phyloP scores from a whole-genome alignment of 2,113 vertebrate species.

The Cebidichthys violaceus region DNA sequence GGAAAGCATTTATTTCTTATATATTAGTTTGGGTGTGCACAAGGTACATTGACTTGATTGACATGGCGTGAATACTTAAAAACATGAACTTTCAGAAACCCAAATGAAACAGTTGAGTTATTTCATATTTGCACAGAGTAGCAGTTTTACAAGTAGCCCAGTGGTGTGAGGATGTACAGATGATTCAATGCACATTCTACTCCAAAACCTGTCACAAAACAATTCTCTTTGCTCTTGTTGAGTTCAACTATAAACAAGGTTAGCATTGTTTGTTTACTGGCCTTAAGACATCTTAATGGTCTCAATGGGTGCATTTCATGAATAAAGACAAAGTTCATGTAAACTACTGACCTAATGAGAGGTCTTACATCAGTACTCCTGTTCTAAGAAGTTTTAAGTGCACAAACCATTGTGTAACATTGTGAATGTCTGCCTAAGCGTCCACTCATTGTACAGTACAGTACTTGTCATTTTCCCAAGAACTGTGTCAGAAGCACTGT shows the following conservation, averaged over 20 bases:
- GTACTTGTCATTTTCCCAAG: not conserved
- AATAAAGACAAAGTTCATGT: conserved; percentile 37
- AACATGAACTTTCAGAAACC: conserved; percentile 2
- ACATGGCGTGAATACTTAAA: conserved; percentile 9
- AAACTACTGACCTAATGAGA: conserved; percentile 28
- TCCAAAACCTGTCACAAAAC: conserved; percentile 29
- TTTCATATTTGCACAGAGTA: not conserved
- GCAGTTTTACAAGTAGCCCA: conserved; percentile 6
- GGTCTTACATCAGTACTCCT: conserved; percentile 28
- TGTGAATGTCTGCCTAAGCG: conserved; percentile 21
- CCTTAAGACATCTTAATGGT: conserved; percentile 23
- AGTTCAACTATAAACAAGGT: conserved; percentile 19
- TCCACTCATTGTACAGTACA: not conserved
- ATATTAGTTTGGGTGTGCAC: conserved; percentile 21
- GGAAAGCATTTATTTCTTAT: conserved; percentile 19
- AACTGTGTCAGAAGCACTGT: conserved; percentile 1
- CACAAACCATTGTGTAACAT: conserved; percentile 23
- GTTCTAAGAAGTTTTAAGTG: conserved; percentile 25
- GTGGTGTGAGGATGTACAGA: conserved; percentile 13
- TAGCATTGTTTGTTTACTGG: conserved; percentile 24
- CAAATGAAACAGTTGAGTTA: not conserved
- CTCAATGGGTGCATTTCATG: conserved; percentile 35
- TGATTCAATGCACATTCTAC: conserved; percentile 39
- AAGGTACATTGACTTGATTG: conserved; percentile 6
- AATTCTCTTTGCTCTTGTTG: conserved; percentile 28